Percentiles rank a stretch among this genome's conserved stretches.
Evolutionary conservation across 2,888 invertebrate genomes (phyloP).

Genomic region (Cryptus viduatorius): DNA sequence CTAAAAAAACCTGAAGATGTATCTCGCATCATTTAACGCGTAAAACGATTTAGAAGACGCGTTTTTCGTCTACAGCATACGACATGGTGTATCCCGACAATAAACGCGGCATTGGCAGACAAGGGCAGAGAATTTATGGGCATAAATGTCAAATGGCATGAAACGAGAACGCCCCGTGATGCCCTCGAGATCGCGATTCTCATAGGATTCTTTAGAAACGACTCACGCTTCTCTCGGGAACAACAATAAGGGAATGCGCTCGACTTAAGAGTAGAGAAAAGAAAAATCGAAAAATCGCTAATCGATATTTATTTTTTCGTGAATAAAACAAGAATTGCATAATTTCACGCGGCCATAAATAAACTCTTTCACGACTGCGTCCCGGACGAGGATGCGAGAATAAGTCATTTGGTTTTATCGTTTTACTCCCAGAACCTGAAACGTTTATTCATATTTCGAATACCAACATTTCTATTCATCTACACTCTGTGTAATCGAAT

Average conservation of each 20-base stretch:
- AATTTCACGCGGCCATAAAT: slow-evolving; percentile 9
- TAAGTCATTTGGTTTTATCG: slow-evolving; percentile 18
- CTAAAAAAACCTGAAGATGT: too few species aligned
- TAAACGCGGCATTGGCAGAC: slow-evolving; percentile 14
- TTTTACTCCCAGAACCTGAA: neutral
- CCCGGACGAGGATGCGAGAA: neutral
- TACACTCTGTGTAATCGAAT: too few species aligned
- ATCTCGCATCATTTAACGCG: too few species aligned
- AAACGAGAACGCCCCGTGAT: slow-evolving; percentile 33
- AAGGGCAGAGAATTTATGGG: slow-evolving; percentile 31
- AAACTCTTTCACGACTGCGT: neutral
- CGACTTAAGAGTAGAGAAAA: neutral
- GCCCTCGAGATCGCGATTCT: slow-evolving; percentile 12
- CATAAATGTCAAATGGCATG: slow-evolving; percentile 54
- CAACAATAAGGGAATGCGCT: neutral
- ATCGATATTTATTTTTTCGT: neutral
- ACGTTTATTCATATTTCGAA: slow-evolving; percentile 36
- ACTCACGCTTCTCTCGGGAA: neutral
- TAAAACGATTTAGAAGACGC: too few species aligned
- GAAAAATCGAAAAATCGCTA: slow-evolving; percentile 10
- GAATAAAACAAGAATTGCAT: neutral
- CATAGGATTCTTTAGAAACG: neutral
- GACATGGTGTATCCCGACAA: slow-evolving; percentile 1
- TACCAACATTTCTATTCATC: neutral
- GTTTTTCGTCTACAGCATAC: too few species aligned